Evolutionary conservation across 2,797 vertebrate genomes (phyloP), one percentile per base, ranked within the genome.

Genomic region (Fistularia tabacaria): DNA sequence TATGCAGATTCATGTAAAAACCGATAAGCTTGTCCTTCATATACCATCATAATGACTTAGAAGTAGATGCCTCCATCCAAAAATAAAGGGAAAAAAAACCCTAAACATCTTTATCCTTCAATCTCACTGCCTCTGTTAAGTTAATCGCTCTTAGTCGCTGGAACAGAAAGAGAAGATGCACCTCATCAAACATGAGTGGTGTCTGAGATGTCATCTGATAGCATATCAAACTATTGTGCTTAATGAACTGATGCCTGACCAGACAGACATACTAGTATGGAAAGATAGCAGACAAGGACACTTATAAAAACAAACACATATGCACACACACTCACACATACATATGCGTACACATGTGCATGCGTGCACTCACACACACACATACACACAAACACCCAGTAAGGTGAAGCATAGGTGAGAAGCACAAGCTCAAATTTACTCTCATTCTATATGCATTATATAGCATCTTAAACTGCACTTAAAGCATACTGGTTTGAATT

Each of bases 371-470:
- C 15, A 39, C 49, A 48, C 38, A 15, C 39, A 42, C 10, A 39
- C 48, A 51, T 60, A 53, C 14, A 46, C 42, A 43, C 40, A 55
- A 38, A 51, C 52, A 54, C 41, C 11, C 12, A 8, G 15, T 62
- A 81, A 81, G 76, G 82, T 82, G 67, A 80, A 77, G 63, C 52
- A 74, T 73, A 80, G 82, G 83, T 83, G 72, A 84, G 66, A 66
- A 66, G 10, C 76, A 71, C 62, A 10, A 7, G 70, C 76, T 86
- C 67, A 59, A 46, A 73, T 84, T 80, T 71, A 66, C 49, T 52
- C 42, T 61, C 42, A 6, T 69, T 72, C 73, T 76, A 76, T 80
- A 74, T 82, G 70, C 66, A 64, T 63, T 71, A 76, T 70, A 76
- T 73, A 70, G 77, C 67, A 60, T 77, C 60, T 76, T 80, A 59